Base-by-base conservation (phyloP, 2,113 vertebrate species). In the Brachionichthys hirsutus region DNA sequence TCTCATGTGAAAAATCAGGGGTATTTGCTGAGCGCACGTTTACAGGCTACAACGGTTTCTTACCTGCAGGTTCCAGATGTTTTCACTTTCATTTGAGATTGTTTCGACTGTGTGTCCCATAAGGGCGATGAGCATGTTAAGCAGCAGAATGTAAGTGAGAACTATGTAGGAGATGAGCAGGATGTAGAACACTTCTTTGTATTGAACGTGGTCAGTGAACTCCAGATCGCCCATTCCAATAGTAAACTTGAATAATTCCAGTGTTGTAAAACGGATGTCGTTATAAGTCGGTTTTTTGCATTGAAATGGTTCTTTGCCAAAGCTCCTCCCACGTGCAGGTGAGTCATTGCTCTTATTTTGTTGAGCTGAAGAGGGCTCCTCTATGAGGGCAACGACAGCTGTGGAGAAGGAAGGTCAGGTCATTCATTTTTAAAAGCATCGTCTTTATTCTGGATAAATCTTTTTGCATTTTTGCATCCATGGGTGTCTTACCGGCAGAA, bases 51-150 rank as follows among this genome's bases (percentile, higher is more conserved):
- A 20, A 12, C 4, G 3, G 24, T 30, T 30, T 38, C 63, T 13
- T 60, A 97, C 95, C 94, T 97, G 95, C 36, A 98, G 87, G 52
- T 95, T 96, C 95, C 96, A 98, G 80, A 98, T 95, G 80, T 83
- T 92, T 75, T 94, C 90, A 78, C 93, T 98, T 51, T 97, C 94
- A 48, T 90, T 75, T 0, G 93, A 91, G 0, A 94, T 93, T 50
- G 84, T 91, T 57, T 93, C 94, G 16, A 96, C 94, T 0, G 93
- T 96, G 79, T 93, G 91, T 0, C 92, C 93, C 96, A 97, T 97
- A 51, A 94, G 85, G 0, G 95, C 95, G 0, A 96, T 98, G 20
- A 98, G 91, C 94, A 95, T 95, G 89, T 95, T 98, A 67, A 98
- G 93, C 72, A 98, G 89, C 9, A 98, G 92, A 72, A 98, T 96